Conservation (phyloP, 2,888 invertebrate species). For the Acronicta aceris region DNA sequence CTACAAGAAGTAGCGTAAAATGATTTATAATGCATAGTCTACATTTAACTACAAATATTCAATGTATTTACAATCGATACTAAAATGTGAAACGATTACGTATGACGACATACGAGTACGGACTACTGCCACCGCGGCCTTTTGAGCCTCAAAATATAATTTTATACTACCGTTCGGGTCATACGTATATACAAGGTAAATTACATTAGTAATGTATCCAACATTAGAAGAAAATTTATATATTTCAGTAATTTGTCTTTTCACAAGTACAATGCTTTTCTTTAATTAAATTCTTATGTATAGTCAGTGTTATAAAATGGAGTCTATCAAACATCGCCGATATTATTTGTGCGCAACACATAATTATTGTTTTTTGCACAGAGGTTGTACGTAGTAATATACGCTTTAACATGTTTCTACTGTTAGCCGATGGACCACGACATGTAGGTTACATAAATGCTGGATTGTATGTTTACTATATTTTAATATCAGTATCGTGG, state of each 20-base stretch:
- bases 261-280: constrained; percentile 60
- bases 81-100: constrained; percentile 80
- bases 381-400: constrained; percentile 50
- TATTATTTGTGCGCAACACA: constrained; percentile 81
- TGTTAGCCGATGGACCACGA: constrained; percentile 57
- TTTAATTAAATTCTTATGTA: constrained; percentile 68
- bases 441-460: constrained; percentile 39
- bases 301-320: constrained; percentile 73
- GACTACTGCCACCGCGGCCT: constrained; percentile 71
- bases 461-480: constrained; percentile 26
- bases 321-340: constrained; percentile 80
- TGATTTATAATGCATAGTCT: constrained; percentile 75
- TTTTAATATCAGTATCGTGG: constrained; percentile 41
- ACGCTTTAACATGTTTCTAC: constrained; percentile 44
- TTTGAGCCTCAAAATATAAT: constrained; percentile 81
- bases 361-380: constrained; percentile 59
- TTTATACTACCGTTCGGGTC: constrained; percentile 79
- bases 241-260: constrained; percentile 74
- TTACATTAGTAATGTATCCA: constrained; percentile 82
- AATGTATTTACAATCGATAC: constrained; percentile 86
- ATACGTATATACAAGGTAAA: constrained; percentile 88
- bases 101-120: constrained; percentile 79
- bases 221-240: constrained; percentile 80
- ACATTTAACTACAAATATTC: constrained; percentile 71
- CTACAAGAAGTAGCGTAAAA: constrained; percentile 69